Evolutionary conservation across 2,113 vertebrate genomes (phyloP).

Genomic region (Pedionomus torquatus): DNA sequence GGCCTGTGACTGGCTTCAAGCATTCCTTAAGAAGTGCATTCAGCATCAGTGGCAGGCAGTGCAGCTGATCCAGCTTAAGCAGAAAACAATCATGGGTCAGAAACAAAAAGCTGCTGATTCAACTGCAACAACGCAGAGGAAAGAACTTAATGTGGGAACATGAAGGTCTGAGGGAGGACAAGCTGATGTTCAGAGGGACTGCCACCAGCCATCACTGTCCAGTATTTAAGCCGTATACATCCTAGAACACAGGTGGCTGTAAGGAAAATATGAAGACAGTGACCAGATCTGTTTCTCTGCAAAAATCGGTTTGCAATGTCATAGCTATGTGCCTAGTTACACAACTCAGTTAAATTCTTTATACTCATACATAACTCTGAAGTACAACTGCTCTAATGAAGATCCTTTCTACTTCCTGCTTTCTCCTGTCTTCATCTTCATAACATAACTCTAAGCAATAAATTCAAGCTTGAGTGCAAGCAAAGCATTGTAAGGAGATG

Average conservation of each 20-base stretch:
- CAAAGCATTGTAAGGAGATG: neutral
- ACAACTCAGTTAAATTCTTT: neutral
- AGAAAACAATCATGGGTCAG: neutral
- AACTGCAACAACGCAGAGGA: neutral
- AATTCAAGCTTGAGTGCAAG: neutral
- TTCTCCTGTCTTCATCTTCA: neutral
- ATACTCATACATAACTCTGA: neutral
- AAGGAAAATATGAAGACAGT: constrained; percentile 3
- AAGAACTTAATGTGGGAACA: neutral
- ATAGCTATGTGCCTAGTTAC: neutral
- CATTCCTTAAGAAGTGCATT: neutral
- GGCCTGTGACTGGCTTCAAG: neutral
- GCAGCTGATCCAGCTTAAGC: neutral
- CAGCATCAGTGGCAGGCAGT: neutral
- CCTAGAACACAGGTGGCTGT: constrained; percentile 1
- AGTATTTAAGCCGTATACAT: neutral
- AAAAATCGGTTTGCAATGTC: neutral
- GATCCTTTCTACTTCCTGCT: neutral
- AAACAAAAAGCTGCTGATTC: neutral
- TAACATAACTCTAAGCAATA: neutral
- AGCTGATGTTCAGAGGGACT: neutral
- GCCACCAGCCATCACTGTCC: neutral
- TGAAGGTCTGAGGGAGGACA: neutral
- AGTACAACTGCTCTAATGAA: neutral
- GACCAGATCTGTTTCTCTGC: neutral